Evolutionary conservation across 37 sponge, comb jelly and placozoan species (phyloP).

Genomic region (Diacarnus erythraeanus): DNA sequence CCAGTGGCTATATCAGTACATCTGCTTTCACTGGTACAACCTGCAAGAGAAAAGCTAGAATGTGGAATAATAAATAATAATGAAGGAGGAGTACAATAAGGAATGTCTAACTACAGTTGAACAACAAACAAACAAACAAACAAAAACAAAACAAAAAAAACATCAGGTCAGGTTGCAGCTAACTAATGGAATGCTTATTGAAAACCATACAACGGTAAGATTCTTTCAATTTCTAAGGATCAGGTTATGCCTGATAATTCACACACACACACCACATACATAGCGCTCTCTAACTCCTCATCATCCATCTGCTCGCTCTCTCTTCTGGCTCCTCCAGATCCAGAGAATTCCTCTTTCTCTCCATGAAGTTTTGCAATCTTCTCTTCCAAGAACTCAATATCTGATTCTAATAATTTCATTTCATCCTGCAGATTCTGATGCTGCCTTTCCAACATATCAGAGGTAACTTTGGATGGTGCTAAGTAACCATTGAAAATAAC

Average conservation of each 20-base stretch:
- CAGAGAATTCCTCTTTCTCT: background rate
- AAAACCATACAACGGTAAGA: too few relatives aligned
- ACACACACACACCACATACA: slow-evolving; percentile 5
- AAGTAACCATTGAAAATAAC: too few relatives aligned
- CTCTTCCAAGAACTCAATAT: slow-evolving; percentile 18
- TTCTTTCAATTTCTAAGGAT: too few relatives aligned
- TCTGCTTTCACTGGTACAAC: background rate
- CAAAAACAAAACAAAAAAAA: too few relatives aligned
- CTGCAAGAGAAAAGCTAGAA: background rate
- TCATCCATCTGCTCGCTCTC: background rate
- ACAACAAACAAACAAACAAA: too few relatives aligned
- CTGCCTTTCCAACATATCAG: background rate
- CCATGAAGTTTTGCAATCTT: slow-evolving; percentile 10
- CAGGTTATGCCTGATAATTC: background rate
- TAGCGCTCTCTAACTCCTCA: slow-evolving; percentile 7
- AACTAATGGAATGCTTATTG: too few relatives aligned
- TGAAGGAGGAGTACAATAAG: too few relatives aligned
- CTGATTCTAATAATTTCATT: background rate
- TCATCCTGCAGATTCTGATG: background rate
- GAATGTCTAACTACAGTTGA: too few relatives aligned
- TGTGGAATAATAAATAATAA: too few relatives aligned
- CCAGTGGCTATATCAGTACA: background rate
- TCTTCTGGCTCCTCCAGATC: background rate
- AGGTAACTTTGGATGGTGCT: too few relatives aligned
- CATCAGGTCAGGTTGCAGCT: too few relatives aligned